These are phyloP conservation scores for Drosophila punjabiensis DNA, from an alignment of 1,140 invertebrate genomes.

Conservation along the genomic window DNA sequence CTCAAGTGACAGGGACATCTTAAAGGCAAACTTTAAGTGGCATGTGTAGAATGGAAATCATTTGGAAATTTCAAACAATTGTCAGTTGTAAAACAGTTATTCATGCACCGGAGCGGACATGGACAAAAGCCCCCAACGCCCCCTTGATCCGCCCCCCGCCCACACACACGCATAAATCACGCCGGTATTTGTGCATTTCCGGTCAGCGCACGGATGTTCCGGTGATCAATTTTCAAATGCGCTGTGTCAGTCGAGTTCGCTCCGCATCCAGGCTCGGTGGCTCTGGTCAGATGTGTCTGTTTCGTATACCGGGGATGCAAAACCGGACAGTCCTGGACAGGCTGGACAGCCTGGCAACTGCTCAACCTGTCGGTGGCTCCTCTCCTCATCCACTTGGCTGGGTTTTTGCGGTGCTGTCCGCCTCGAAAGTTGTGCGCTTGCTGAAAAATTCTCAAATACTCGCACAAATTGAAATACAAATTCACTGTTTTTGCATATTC, in stretches of 20 bases:
- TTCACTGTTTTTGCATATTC: conserved; percentile 76
- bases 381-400: conserved; percentile 57
- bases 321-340: not conserved
- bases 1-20: conserved; percentile 2
- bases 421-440: conserved; percentile 34
- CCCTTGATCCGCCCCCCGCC: conserved; percentile 1
- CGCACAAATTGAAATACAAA: conserved; percentile 72
- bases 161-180: conserved; percentile 44
- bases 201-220: conserved; percentile 82
- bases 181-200: conserved; percentile 80
- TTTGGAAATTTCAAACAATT: conserved; percentile 55
- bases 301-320: conserved; percentile 19
- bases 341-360: conserved; percentile 26
- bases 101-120: conserved; percentile 26
- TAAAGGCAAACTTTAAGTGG: conserved; percentile 23
- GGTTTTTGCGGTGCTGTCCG: conserved; percentile 53
- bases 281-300: conserved; percentile 43
- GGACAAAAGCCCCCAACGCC: conserved; percentile 16
- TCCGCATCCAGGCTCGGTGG: conserved; percentile 5
- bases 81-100: conserved; percentile 65
- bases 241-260: conserved; percentile 68
- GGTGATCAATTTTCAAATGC: conserved; percentile 84
- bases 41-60: conserved; percentile 22
- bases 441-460: conserved; percentile 26
- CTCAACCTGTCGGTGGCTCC: conserved; percentile 67